Evolutionary conservation across 2,888 invertebrate genomes (phyloP), one percentile per base, ranked within the genome.

Genomic region (Orgyia antiqua): DNA sequence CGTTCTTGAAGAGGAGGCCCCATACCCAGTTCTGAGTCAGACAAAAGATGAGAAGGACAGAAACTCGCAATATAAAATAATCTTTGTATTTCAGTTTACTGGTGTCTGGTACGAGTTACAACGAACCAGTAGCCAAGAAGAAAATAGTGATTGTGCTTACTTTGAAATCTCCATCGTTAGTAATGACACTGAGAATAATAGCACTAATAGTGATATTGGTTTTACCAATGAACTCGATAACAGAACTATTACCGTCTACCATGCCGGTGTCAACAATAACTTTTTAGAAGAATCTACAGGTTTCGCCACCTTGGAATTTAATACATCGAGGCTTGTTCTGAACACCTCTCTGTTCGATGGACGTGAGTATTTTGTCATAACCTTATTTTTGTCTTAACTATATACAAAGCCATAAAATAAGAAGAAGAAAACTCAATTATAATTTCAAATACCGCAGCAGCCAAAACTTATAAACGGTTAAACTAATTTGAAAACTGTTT

Each of bases 61-160:
- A 20, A 20, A 20, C n/a, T n/a, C 7, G 3, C 4, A n/a, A n/a
- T 20, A 20, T 20, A 3, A 17, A 17, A 5, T 20, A n/a, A 4
- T 6, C 3, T 20, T 20, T 10, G 1, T 42, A 27, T 44, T 41
- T 29, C 45, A 83, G 83, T 74, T 79, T 33, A 13, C 51, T 23
- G 77, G 76, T 21, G 45, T 28, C 30, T 84, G 82, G 83, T 57
- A 64, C 42, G 79, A 76, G 25, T 35, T 64, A 9, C 41, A 51
- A 5, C 58, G 70, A 10, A 41, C 71, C 0, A 60, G 51, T 6
- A 60, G 51, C 11, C 29, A 39, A 0, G 32, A 33, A 0, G 54
- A 58, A 26, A 51, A 36, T 0, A 68, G 62, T 0, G 73, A 75
- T n/a, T 84, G 83, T 35, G 58, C 74, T 0, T 36, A 30, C 0